Conservation (phyloP, 2,113 vertebrate genomes). For the Dicaeum eximium region DNA sequence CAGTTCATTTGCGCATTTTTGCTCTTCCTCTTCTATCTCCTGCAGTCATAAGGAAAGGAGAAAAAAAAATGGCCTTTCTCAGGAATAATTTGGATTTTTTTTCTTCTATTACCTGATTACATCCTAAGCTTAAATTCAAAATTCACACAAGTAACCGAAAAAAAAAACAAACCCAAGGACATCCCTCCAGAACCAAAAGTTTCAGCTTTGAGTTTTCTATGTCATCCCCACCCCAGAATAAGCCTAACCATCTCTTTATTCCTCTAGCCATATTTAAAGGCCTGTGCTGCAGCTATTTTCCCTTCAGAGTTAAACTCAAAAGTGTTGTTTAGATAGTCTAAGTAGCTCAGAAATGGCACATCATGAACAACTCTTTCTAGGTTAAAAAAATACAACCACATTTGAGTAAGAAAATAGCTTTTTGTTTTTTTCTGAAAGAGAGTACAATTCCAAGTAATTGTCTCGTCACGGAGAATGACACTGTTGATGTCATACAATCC, state of each 20-base stretch:
- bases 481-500: not conserved
- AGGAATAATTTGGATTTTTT: not conserved
- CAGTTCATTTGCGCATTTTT: conserved; percentile 68
- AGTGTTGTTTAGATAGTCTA: not conserved
- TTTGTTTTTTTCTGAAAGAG: not conserved
- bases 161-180: not conserved
- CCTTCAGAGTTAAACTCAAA: not conserved
- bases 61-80: not conserved
- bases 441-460: not conserved
- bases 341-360: not conserved
- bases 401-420: not conserved
- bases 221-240: not conserved
- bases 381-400: not conserved
- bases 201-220: not conserved
- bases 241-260: not conserved
- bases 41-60: not conserved
- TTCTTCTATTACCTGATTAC: not conserved
- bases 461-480: not conserved
- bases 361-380: not conserved
- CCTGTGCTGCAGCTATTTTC: not conserved
- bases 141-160: not conserved
- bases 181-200: not conserved
- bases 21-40: conserved; percentile 75
- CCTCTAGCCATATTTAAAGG: not conserved
- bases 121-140: not conserved